Evolutionary conservation across 1,140 invertebrate genomes (phyloP), one percentile per base, ranked within the genome.

Genomic region (Drosophila nebulosa): DNA sequence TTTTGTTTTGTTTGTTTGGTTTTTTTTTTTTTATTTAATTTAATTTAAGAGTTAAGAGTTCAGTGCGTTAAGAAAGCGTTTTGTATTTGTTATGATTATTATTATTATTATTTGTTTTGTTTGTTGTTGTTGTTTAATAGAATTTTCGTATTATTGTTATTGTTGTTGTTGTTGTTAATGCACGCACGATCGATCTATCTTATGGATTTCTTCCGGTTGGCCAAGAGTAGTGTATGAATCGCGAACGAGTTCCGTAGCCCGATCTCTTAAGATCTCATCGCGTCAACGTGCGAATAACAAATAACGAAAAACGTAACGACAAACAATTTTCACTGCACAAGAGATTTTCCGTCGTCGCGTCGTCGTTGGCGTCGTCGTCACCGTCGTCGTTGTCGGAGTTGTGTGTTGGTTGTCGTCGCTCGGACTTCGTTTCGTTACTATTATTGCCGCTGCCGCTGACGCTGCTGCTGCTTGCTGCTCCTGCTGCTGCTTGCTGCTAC

Each of bases 231-330:
- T 10, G 10, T 32, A 10, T 32, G 10, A 32, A 10, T 63, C 26
- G 18, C 55, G 55, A n/a, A n/a, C n/a, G 30, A 32, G 58, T 61
- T 18, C 59, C 65, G 64, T 46, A 21, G 2, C 39, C 39, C 39
- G 39, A 46, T 46, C 65, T 72, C 67, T 75, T 80, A 74, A 64
- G 76, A 78, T 84, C 81, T 84, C 80, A 81, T 75, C 79, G 68
- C 86, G 81, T 90, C 86, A 86, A 88, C 86, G 83, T 89, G 84
- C 83, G 85, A 88, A 89, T 88, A 88, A 88, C 83, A 90, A 90
- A 90, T 90, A 90, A 89, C 86, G 83, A 86, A 86, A 46, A 86
- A 86, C 78, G 78, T 55, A 79, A 88, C 75, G 79, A 46, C 39
- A 84, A 89, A 77, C 83, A 74, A 88, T 89, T 84, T 88, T 77